Base-by-base conservation (phyloP, 2,113 vertebrate genomes). In the Malurus melanocephalus region DNA sequence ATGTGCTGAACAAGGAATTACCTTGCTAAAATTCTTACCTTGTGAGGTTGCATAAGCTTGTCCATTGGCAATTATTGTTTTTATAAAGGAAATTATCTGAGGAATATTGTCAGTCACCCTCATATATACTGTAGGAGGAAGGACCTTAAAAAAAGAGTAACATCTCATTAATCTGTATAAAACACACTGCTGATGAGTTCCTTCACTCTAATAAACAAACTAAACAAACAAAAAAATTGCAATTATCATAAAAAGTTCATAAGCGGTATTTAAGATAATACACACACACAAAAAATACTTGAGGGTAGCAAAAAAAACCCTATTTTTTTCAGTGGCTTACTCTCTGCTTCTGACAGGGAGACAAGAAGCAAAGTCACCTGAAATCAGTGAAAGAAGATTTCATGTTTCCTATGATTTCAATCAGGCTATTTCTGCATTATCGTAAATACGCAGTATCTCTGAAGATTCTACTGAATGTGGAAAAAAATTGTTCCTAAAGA, bases 31-130 rank as follows among this genome's bases (percentile, higher is more conserved):
- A 78, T 17, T 21, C 86, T 97, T 81, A 99, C 99, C 99, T 97
- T 96, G 93, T 0, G 87, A 84, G 16, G 99, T 99, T 66, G 96
- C 43, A 4, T 99, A 99, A 4, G 98, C 99, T 19, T 99, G 97
- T 59, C 98, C 98, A 4, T 93, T 98, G 15, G 80, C 88, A 68
- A 99, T 95, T 57, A 99, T 98, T 53, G 95, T 94, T 69, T 98
- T 88, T 51, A 99, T 98, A 66, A 99, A 99, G 13, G 96, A 78
- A 35, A 99, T 87, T 8, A 99, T 99, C 60, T 97, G 98, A 68
- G 98, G 98, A 87, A 99, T 98, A 26, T 98, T 98, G 71, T 99
- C 99, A 2, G 99, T 99, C 52, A 99, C 99, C 93, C 98, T 96
- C 69, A 99, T 88, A 92, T 98, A 99, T 16, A 97, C 97, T 0